phyloP scores from a whole-genome alignment of 2,797 vertebrate genomes.

The Lithobates pipiens region DNA sequence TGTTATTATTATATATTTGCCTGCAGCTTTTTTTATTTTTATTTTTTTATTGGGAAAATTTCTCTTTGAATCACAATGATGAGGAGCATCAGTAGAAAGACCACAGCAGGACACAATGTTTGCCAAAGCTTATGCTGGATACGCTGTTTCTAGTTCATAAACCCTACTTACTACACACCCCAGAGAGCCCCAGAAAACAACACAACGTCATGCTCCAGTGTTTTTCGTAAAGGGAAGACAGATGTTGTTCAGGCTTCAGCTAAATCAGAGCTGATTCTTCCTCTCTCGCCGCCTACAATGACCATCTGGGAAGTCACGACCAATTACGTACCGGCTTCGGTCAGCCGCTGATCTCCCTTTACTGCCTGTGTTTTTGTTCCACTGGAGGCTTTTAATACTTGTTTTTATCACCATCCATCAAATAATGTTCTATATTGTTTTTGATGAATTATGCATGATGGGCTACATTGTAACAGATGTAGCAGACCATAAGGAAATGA shows the following conservation, averaged over 20 bases:
- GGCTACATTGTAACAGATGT: slow-evolving; percentile 48
- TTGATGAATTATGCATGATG: slow-evolving; percentile 48
- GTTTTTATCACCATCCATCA: slow-evolving; percentile 45
- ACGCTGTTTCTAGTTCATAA: slow-evolving; percentile 62
- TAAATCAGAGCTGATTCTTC: slow-evolving; percentile 64
- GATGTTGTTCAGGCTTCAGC: slow-evolving; percentile 64
- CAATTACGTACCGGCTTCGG: slow-evolving; percentile 64
- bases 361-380: slow-evolving; percentile 14
- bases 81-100: neutral
- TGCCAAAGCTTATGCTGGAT: slow-evolving; percentile 1
- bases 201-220: slow-evolving; percentile 57
- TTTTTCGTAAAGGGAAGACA: slow-evolving; percentile 63
- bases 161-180: slow-evolving; percentile 56
- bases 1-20: neutral
- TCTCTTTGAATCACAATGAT: neutral
- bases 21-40: neutral
- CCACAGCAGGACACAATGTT: slow-evolving; percentile 3
- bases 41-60: too few species aligned
- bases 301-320: slow-evolving; percentile 70
- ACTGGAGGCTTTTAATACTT: neutral
- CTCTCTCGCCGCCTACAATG: slow-evolving; percentile 65
- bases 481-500: slow-evolving; percentile 45
- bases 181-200: slow-evolving; percentile 55
- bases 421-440: slow-evolving; percentile 42
- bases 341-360: slow-evolving; percentile 38